Evolutionary conservation across 1,140 invertebrate species (phyloP).

Genomic region (Scaptomyza graminum): DNA sequence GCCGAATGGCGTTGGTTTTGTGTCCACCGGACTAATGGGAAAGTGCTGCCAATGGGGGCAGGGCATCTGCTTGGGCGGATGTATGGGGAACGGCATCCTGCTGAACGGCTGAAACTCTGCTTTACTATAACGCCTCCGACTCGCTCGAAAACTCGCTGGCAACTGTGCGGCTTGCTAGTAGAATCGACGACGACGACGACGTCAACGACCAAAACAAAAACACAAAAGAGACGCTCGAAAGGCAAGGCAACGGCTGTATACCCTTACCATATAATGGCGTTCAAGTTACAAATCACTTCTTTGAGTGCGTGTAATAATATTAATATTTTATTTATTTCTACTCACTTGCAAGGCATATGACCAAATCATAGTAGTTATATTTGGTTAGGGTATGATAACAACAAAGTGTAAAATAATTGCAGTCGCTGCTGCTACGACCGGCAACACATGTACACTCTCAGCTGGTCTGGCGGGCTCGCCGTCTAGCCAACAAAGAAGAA

Average conservation of each 20-base stretch:
- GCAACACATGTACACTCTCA: constrained; percentile 35
- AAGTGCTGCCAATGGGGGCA: constrained; percentile 82
- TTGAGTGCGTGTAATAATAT: no score
- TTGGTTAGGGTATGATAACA: constrained; percentile 19
- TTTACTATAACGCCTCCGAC: constrained; percentile 27
- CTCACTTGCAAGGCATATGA: background rate
- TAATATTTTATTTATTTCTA: no score
- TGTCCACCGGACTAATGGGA: constrained; percentile 71
- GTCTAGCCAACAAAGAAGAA: constrained; percentile 58
- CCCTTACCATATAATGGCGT: constrained; percentile 2
- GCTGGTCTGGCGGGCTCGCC: constrained; percentile 59
- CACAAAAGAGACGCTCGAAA: constrained; percentile 25
- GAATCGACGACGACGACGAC: constrained; percentile 50
- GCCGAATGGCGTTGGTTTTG: constrained; percentile 61
- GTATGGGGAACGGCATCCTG: constrained; percentile 75
- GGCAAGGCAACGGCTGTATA: constrained; percentile 6
- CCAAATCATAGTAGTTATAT: background rate
- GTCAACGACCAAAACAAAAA: constrained; percentile 71
- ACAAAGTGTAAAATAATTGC: constrained; percentile 6
- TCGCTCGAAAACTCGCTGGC: constrained; percentile 53
- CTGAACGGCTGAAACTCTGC: background rate
- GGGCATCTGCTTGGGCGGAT: constrained; percentile 80
- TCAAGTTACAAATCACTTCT: background rate
- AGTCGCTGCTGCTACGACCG: constrained; percentile 10
- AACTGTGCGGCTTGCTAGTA: constrained; percentile 67